phyloP scores from a whole-genome alignment of 2,797 vertebrate genomes.

The Microchirus variegatus region DNA sequence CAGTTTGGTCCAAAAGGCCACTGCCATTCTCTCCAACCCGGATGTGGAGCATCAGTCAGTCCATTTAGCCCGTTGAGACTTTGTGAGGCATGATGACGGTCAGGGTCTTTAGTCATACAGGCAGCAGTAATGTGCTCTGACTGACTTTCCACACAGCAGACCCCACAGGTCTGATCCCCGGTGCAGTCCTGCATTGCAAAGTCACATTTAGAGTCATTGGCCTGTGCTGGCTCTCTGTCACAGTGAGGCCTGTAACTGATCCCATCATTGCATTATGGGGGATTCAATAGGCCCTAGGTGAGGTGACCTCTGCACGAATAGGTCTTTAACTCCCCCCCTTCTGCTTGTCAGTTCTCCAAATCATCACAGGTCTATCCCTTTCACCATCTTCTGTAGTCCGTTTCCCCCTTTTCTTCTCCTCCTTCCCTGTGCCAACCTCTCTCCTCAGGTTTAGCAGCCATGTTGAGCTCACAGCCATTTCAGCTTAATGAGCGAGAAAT shows the following conservation, averaged over 20 bases:
- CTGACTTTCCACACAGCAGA: conserved; percentile 63
- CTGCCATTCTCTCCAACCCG: conserved; percentile 60
- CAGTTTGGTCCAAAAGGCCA: conserved; percentile 15
- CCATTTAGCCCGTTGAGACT: conserved; percentile 68
- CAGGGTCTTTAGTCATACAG: conserved; percentile 57
- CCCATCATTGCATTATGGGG: conserved; percentile 68
- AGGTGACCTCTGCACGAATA: conserved; percentile 60
- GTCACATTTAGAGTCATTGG: conserved; percentile 68
- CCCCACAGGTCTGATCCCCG: conserved; percentile 54
- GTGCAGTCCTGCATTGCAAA: conserved; percentile 60
- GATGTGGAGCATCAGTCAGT: conserved; percentile 67
- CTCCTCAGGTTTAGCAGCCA: conserved; percentile 42
- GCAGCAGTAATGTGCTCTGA: conserved; percentile 68
- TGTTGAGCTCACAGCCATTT: conserved; percentile 46
- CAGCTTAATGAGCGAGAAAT: conserved; percentile 53
- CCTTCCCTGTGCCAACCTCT: background rate
- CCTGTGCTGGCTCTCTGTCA: conserved; percentile 57
- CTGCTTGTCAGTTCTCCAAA: conserved; percentile 62
- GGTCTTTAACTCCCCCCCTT: conserved; percentile 41
- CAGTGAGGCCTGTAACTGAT: conserved; percentile 74
- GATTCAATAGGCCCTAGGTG: conserved; percentile 68
- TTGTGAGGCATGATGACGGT: conserved; percentile 67
- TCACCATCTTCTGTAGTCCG: conserved; percentile 43
- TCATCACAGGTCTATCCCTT: conserved; percentile 47
- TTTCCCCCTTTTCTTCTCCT: conserved; percentile 38